phyloP scores from a whole-genome alignment of 2,888 invertebrate species.

The Trachelus stipa region DNA sequence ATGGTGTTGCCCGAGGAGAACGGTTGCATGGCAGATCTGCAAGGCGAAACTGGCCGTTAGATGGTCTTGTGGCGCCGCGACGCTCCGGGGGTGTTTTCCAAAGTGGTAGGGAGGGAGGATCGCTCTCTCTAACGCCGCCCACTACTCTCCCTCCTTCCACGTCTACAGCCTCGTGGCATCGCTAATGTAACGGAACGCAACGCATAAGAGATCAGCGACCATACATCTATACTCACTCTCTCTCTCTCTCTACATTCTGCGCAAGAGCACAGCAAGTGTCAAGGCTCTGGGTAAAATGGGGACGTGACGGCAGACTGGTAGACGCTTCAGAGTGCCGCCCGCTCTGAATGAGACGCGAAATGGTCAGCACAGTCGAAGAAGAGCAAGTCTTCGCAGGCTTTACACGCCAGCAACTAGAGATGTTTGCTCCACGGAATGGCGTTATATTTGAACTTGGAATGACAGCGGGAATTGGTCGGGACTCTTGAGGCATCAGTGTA shows the following conservation, averaged over 20 bases:
- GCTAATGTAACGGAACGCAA: neutral
- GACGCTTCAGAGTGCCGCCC: neutral
- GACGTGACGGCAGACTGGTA: neutral
- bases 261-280: neutral
- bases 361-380: constrained; percentile 62
- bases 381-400: constrained; percentile 49
- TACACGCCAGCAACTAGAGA: constrained; percentile 58
- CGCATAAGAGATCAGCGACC: neutral
- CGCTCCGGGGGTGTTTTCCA: constrained; percentile 1
- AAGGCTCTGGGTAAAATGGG: neutral
- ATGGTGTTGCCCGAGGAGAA: constrained; percentile 60
- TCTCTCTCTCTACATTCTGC: neutral
- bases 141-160: neutral
- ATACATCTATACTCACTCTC: neutral
- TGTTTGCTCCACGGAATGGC: constrained; percentile 64
- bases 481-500: neutral
- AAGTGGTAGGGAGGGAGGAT: neutral
- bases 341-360: constrained; percentile 63
- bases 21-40: constrained; percentile 58
- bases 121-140: constrained; percentile 8
- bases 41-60: constrained; percentile 27
- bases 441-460: constrained; percentile 65
- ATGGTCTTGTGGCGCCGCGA: constrained; percentile 8
- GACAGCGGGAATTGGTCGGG: constrained; percentile 62
- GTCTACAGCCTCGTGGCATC: neutral